Evolutionary conservation across 2,888 invertebrate species (phyloP), one percentile per base, ranked within the genome.

Genomic region (Polymixis flavicincta): DNA sequence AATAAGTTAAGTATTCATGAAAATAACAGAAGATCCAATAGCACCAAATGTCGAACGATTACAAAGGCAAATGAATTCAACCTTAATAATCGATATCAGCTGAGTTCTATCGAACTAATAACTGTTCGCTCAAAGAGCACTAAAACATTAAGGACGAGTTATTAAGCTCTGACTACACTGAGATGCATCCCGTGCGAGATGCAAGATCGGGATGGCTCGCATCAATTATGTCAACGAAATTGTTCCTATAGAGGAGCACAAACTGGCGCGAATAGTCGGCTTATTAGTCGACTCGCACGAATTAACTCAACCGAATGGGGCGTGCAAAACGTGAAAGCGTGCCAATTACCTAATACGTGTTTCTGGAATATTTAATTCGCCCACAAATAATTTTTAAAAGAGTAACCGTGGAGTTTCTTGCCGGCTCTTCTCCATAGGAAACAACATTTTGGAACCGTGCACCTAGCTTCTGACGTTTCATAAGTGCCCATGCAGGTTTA

Each of bases 21-120:
- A 61, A 22, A 7, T 50, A 60, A 55, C 52, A 37, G 57, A 66
- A 66, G 71, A 48, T 19, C 17, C 4, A 55, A 59, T 63, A 63
- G 32, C 19, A 67, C 13, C 19, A 54, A 9, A 71, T 22, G 11
- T 52, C 9, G 9, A 54, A 65, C 22, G 11, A 19, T 45, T 7
- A 45, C n/a, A 54, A 63, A 75, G 19, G 50, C 19, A 66, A 72
- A 79, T 71, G 32, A 19, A 69, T 78, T 59, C 19, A 68, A 59
- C 17, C 14, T 28, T 22, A 45, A 32, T 55, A 70, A 76, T 45
- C 19, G 8, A 64, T 19, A 48, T 57, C n/a, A 66, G n/a, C 17
- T 77, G 59, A 71, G n/a, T 83, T 45, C 52, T 25, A 61, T 65
- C 22, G 65, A 71, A 68, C 60, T 70, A 75, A 65, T 79, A 79